These are phyloP conservation scores for Paraescarpia echinospica DNA, from an alignment of 1,140 invertebrate species.

Conservation along the genomic window DNA sequence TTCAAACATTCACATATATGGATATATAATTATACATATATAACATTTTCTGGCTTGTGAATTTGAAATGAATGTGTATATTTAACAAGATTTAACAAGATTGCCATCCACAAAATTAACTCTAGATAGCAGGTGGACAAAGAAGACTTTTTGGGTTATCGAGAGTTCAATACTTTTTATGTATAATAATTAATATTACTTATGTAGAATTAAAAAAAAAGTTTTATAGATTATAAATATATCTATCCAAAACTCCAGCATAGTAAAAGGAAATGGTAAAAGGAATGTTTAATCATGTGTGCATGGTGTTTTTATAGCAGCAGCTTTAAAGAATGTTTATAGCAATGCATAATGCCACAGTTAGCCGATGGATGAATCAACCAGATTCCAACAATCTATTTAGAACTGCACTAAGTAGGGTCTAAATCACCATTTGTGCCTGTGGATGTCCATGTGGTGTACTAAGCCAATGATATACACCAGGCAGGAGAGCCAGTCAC, in stretches of 20 bases:
- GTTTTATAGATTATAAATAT: no score
- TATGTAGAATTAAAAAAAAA: no score
- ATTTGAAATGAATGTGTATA: no score
- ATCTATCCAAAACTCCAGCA: not conserved
- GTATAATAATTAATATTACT: no score
- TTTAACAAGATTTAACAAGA: no score
- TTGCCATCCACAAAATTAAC: no score
- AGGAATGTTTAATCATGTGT: not conserved
- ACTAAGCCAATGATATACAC: not conserved
- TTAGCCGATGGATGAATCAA: not conserved
- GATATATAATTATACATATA: conserved; percentile 14
- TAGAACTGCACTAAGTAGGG: not conserved
- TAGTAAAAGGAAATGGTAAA: not conserved
- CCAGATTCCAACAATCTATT: not conserved
- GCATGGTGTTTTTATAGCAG: not conserved
- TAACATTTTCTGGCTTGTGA: no score
- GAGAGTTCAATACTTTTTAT: no score
- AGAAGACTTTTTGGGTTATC: no score
- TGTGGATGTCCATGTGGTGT: not conserved
- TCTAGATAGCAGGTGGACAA: no score
- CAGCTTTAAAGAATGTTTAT: not conserved
- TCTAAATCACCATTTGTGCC: not conserved
- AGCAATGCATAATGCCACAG: not conserved
- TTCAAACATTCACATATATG: not conserved
- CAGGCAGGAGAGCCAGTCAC: not conserved